Base-by-base conservation (phyloP, 64 coral and sea anemone species). In the Actinia tenebrosa region DNA sequence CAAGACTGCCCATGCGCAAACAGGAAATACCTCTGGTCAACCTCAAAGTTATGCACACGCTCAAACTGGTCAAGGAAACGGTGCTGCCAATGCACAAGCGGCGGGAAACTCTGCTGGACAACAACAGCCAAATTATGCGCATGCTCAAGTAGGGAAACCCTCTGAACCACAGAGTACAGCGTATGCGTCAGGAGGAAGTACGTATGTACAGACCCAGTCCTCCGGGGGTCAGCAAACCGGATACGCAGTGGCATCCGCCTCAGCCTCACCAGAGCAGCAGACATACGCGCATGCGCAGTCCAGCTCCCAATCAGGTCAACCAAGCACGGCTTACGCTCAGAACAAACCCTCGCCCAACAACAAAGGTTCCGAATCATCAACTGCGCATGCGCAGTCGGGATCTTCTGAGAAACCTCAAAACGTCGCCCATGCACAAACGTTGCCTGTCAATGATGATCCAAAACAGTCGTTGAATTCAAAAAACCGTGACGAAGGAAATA, bases 11-110 rank as follows among this genome's bases (percentile, higher is more conserved):
- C 5, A 20, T 8, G 22, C 64, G 19, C 79, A 81, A 54, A 0
- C 37, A 20, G 79, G 44, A 16, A 81, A 44, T 81, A 44, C 45
- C 23, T 30, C 44, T 53, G 54, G 60, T 4, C 83, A 85, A 25
- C 54, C 30, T 26, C 83, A 85, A 85, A 85, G 26, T 46, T 85
- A 53, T 61, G 83, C 83, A 46, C 83, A 85, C 30, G 83, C 83
- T 58, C 60, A 59, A 62, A 85, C 53, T 22, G 56, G 83, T 0
- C 54, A 52, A 43, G 80, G 80, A 23, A 23, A 83, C 43, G 44
- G 16, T 18, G 22, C 54, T 19, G 80, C 80, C 19, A 23, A 53
- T 25, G 80, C 80, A 47, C 80, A 83, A 50, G 80, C 80, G 16
- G 80, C 80, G 16, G 80, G 80, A 83, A 30, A 53, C 30, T 23